Evolutionary conservation across 2,113 vertebrate species (phyloP), one percentile per base, ranked within the genome.

Genomic region (Alosa alosa): DNA sequence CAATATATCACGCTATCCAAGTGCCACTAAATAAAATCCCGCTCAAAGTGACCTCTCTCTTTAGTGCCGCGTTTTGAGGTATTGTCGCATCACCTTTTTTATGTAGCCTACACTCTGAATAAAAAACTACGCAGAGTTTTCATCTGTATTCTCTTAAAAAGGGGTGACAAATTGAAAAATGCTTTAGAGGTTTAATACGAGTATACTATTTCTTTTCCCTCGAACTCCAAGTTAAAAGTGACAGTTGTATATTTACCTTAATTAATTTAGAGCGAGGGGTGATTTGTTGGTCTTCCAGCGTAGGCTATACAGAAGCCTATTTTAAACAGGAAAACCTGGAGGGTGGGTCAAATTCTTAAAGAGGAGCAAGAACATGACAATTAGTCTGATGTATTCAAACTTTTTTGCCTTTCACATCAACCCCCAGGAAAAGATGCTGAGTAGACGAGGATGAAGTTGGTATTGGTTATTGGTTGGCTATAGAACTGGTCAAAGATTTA

Each of bases 201-300:
- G 86, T 91, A 84, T 81, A 75, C 82, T 60, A 82, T 91, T 87
- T 88, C 85, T 84, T 91, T 89, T 82, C 86, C 68, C 31, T 78
- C 31, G 72, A 39, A 36, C 36, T 39, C 68, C 64, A 88, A 90
- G 82, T 87, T 83, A 82, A 87, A 88, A 86, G 87, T 92, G 90
- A 89, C 88, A 89, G 86, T 83, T 91, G 92, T 92, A 89, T 92
- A 91, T 93, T 92, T 92, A 86, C 86, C 81, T 88, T 90, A 89
- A 90, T 90, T 90, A 90, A 82, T 81, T 55, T 83, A 86, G 89
- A 87, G 85, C 85, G 83, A 87, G 49, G 82, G 57, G 85, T 88
- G 86, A 87, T 92, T 90, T 87, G 89, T 88, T 87, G 82, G 84
- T 55, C 45, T 86, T 82, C 55, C 44, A 89, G 60, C 81, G 87